Conservation (phyloP, 2,113 vertebrate species). For the Urocitellus parryii region DNA sequence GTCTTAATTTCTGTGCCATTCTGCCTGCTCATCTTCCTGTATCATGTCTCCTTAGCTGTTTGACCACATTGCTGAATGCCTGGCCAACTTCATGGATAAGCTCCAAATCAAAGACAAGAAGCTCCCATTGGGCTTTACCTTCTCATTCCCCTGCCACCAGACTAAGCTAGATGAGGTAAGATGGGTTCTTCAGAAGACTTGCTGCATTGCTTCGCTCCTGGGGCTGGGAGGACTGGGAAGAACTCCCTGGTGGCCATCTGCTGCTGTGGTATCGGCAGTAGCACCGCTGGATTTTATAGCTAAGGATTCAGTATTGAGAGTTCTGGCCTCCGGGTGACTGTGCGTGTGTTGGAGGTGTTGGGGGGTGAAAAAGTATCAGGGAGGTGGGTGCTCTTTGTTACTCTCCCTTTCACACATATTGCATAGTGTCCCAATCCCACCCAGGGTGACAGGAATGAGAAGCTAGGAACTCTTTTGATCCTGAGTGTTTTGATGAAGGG, state of each 20-base stretch:
- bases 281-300: neutral
- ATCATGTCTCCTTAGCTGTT: slow-evolving; percentile 90
- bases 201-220: neutral
- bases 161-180: slow-evolving; percentile 97
- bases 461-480: neutral
- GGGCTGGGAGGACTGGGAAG: neutral
- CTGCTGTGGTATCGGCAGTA: neutral
- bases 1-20: neutral
- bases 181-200: neutral
- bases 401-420: neutral
- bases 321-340: neutral
- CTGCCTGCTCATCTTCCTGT: slow-evolving; percentile 5
- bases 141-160: slow-evolving; percentile 97
- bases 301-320: neutral
- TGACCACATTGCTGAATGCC: slow-evolving; percentile 95
- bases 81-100: slow-evolving; percentile 96
- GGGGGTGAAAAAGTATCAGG: neutral
- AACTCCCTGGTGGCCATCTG: neutral
- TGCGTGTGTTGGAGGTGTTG: neutral
- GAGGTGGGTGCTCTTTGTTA: neutral
- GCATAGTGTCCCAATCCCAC: neutral
- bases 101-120: slow-evolving; percentile 96
- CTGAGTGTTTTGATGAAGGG: slow-evolving; percentile 15
- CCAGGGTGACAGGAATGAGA: neutral
- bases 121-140: slow-evolving; percentile 97